These are phyloP conservation scores for Napeogenes inachia DNA, from an alignment of 2,888 invertebrate species.

Conservation along the genomic window DNA sequence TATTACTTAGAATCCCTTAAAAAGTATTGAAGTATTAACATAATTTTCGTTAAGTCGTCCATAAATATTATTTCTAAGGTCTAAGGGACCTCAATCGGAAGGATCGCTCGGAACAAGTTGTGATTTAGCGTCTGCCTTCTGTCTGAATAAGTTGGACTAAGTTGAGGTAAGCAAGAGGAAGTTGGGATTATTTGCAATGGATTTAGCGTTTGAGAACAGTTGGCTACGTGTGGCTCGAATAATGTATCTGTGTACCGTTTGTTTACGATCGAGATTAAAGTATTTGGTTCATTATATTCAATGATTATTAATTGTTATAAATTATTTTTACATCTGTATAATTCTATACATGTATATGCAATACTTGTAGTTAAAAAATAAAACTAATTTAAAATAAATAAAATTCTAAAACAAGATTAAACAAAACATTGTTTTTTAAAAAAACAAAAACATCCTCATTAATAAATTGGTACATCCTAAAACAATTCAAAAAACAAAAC, in stretches of 20 bases:
- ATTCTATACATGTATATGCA: no score
- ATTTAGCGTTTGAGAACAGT: slow-evolving; percentile 14
- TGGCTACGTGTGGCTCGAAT: neutral
- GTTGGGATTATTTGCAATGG: slow-evolving; percentile 19
- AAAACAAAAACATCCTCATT: neutral
- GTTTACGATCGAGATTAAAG: no score
- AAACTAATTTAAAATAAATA: no score
- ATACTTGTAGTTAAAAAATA: no score
- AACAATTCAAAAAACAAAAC: slow-evolving; percentile 2
- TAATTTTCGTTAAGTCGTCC: neutral
- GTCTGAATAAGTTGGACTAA: slow-evolving; percentile 20
- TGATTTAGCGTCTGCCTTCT: slow-evolving; percentile 25
- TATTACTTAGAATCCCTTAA: no score
- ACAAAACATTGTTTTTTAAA: neutral
- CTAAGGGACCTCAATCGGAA: slow-evolving; percentile 17
- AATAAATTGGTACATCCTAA: slow-evolving; percentile 6
- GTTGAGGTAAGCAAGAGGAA: slow-evolving; percentile 18
- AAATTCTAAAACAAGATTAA: no score
- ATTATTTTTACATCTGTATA: no score
- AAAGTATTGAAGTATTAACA: no score
- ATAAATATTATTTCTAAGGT: slow-evolving; percentile 16
- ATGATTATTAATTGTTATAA: no score
- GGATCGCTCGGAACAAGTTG: slow-evolving; percentile 22
- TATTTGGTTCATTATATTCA: no score
- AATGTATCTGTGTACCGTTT: no score